Percentiles rank a stretch among this genome's conserved stretches.
Conservation (phyloP, 2,888 invertebrate genomes). For the Altica lythri region DNA sequence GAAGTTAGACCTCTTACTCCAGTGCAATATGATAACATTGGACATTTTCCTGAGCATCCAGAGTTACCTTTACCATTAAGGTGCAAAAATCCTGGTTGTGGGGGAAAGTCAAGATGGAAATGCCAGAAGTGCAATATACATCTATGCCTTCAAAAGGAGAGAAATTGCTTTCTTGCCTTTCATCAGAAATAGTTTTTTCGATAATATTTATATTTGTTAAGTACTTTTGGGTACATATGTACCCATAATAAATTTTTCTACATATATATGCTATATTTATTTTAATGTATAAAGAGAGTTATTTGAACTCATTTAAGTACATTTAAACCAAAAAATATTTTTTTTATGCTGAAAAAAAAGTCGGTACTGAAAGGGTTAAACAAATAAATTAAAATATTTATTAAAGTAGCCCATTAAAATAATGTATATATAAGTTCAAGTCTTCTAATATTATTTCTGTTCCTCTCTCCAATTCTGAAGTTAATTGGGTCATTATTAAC, state of each 20-base stretch:
- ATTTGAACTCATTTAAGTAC: conserved; percentile 5
- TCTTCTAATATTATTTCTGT: background rate
- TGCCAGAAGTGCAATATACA: conserved; percentile 5
- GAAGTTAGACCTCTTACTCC: conserved; percentile 12
- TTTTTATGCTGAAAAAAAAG: conserved; percentile 5
- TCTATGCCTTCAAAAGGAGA: conserved; percentile 11
- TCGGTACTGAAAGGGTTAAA: conserved; percentile 1
- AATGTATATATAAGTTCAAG: background rate
- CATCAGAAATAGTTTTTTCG: background rate
- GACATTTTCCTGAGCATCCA: conserved; percentile 6
- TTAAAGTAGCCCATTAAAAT: background rate
- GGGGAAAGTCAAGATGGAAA: background rate
- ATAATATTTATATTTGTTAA: background rate
- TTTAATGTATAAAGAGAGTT: conserved; percentile 4
- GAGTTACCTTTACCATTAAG: background rate
- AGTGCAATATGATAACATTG: background rate
- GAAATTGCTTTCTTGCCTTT: conserved; percentile 5
- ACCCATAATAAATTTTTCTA: background rate
- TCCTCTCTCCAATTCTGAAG: background rate
- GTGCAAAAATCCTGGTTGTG: conserved; percentile 8
- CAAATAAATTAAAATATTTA: no score
- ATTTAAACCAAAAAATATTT: conserved; percentile 8
- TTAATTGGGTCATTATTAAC: background rate
- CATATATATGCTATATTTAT: conserved; percentile 5
- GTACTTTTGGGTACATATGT: background rate